These are phyloP conservation scores for Pachypanchax playfairii DNA, from an alignment of 2,113 vertebrate species.

Conservation along the genomic window DNA sequence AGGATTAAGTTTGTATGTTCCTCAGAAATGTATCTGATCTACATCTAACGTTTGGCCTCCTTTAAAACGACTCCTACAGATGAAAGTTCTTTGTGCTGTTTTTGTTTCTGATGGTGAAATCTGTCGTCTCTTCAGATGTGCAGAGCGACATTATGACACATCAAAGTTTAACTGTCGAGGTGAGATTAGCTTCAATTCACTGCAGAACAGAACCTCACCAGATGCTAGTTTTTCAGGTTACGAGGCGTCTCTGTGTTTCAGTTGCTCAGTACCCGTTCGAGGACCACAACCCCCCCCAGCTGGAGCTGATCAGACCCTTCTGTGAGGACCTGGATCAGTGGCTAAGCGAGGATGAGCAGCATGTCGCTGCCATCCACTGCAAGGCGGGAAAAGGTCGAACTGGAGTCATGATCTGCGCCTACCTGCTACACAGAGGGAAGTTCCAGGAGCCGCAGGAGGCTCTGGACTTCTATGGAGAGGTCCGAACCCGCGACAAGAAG, in stretches of 20 bases:
- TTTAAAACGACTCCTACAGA: too few relatives aligned
- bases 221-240: not conserved
- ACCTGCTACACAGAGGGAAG: conserved; percentile 95
- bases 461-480: conserved; percentile 97
- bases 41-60: too few relatives aligned
- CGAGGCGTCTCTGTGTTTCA: conserved; percentile 47
- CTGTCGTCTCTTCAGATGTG: conserved; percentile 82
- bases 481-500: conserved; percentile 98
- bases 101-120: not conserved
- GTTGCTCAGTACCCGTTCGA: conserved; percentile 98
- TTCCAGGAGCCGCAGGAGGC: conserved; percentile 96
- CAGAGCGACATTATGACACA: conserved; percentile 96
- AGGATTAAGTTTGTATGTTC: too few relatives aligned
- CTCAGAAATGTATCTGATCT: too few relatives aligned
- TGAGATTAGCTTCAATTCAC: conserved; percentile 60
- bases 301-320: conserved; percentile 97
- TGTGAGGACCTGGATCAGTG: conserved; percentile 97
- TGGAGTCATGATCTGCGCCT: conserved; percentile 98
- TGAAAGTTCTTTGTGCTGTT: not conserved
- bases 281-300: conserved; percentile 97
- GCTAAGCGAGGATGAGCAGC: conserved; percentile 96
- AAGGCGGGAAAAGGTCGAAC: conserved; percentile 98
- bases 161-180: conserved; percentile 98
- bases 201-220: not conserved
- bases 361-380: conserved; percentile 97